Base-by-base conservation (phyloP, 2,888 invertebrate species). In the Cheiracanthium punctorium region DNA sequence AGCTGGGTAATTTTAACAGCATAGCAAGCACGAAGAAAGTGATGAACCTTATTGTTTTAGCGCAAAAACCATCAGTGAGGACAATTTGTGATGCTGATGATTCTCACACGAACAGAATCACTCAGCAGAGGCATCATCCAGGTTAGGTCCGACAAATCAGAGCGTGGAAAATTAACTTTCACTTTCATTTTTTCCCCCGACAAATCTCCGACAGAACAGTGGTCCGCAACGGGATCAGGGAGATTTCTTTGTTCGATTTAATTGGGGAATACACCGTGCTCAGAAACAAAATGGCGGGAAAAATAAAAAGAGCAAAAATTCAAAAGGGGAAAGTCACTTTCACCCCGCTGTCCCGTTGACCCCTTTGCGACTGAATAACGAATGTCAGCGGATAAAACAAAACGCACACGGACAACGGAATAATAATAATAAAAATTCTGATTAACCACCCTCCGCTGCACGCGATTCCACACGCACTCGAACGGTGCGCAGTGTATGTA, bases 331-430 rank as follows among this genome's bases (percentile, higher is more conserved):
- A 37, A 37, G 4, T 24, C 17, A 2, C 43, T 17, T 48, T 48
- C 72, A 12, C 41, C 69, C 52, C 58, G 32, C 30, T 37, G 77
- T 77, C 77, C 80, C 73, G 74, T 58, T 81, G 81, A 81, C 81
- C 82, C 75, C 32, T 75, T 52, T 37, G 29, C 12, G 10, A 14
- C 14, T 28, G 43, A 41, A 71, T 52, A 71, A 80, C 72, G 75
- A 82, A 82, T 82, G 82, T 82, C 82, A 82, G 75, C 17, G 32
- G 24, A 32, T 64, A 28, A 33, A 75, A 75, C 75, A 75, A n/a
- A 75, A 43, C 28, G 32, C n/a, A 29, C 14, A 29, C 14, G 37
- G 20, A 29, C 75, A 32, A 58, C n/a, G 48, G 7, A 7, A 10
- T 7, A 37, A 12, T 17, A 48, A 58, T 1, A 75, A 28, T 17